Percentiles rank a stretch among this genome's conserved stretches.
Evolutionary conservation across 2,888 invertebrate species (phyloP).

Genomic region (Serrognathus titanus): DNA sequence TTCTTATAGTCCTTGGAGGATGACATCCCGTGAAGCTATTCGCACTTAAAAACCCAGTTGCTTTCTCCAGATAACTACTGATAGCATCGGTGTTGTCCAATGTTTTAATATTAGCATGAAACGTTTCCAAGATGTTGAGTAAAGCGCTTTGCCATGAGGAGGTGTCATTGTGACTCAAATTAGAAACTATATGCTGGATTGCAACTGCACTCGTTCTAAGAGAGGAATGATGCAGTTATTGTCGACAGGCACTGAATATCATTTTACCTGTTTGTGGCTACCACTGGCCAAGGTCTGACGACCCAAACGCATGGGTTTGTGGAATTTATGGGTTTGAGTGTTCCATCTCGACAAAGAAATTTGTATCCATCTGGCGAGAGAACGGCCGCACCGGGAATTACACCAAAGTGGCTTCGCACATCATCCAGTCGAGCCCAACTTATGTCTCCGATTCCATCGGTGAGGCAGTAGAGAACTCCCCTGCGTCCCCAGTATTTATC

Average conservation of each 20-base stretch:
- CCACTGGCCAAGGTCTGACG: constrained; percentile 72
- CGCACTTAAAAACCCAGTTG: constrained; percentile 60
- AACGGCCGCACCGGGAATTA: constrained; percentile 45
- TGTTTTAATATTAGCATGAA: constrained; percentile 53
- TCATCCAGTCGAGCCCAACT: constrained; percentile 78
- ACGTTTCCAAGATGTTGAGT: constrained; percentile 59
- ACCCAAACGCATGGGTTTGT: constrained; percentile 74
- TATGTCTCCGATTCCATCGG: constrained; percentile 74
- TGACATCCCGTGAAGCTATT: constrained; percentile 67
- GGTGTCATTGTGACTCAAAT: constrained; percentile 44
- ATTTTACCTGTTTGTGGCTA: constrained; percentile 62
- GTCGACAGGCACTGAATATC: not conserved
- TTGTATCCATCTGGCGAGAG: constrained; percentile 56
- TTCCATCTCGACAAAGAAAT: constrained; percentile 74
- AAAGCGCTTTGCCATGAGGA: constrained; percentile 58
- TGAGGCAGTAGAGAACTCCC: constrained; percentile 77
- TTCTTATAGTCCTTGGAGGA: constrained; percentile 58
- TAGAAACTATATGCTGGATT: constrained; percentile 52
- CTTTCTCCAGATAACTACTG: constrained; percentile 63
- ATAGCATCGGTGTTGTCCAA: constrained; percentile 61
- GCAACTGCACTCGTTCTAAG: constrained; percentile 50
- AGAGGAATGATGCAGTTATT: not conserved
- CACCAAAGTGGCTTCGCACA: constrained; percentile 63
- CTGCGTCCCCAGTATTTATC: constrained; percentile 83
- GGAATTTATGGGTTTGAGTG: constrained; percentile 56